Conservation (phyloP, 2,888 invertebrate species). For the Agrochola circellaris region DNA sequence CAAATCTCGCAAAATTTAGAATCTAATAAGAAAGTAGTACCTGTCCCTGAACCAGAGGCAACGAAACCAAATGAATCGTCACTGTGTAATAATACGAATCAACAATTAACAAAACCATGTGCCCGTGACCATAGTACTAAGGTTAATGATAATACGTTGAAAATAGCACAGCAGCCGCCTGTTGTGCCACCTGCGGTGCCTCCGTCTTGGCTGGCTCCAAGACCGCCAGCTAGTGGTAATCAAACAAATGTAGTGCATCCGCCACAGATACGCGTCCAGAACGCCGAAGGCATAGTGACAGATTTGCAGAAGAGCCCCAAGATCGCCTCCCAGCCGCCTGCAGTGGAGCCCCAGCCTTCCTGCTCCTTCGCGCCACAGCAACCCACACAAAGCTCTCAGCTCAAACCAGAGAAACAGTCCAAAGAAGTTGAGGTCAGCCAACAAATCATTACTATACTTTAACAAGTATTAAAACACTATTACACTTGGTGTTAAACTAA, state of each 20-base stretch:
- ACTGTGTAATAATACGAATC: slow-evolving; percentile 61
- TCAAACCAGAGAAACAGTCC: slow-evolving; percentile 82
- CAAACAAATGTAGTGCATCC: slow-evolving; percentile 72
- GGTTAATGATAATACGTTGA: slow-evolving; percentile 67
- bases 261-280: slow-evolving; percentile 83
- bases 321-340: slow-evolving; percentile 71
- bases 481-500: slow-evolving; percentile 61
- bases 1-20: slow-evolving; percentile 60
- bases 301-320: slow-evolving; percentile 74
- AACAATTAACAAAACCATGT: slow-evolving; percentile 60
- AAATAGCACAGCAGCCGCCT: slow-evolving; percentile 73
- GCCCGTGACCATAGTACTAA: slow-evolving; percentile 64
- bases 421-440: slow-evolving; percentile 90
- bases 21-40: slow-evolving; percentile 51
- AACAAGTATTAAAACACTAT: slow-evolving; percentile 63
- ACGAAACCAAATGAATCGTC: slow-evolving; percentile 57
- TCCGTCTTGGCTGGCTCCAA: slow-evolving; percentile 82
- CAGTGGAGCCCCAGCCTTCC: slow-evolving; percentile 83
- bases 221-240: slow-evolving; percentile 68
- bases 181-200: slow-evolving; percentile 85
- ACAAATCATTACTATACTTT: slow-evolving; percentile 65
- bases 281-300: slow-evolving; percentile 74
- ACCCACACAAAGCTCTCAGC: slow-evolving; percentile 75
- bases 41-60: slow-evolving; percentile 60
- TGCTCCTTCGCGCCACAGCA: slow-evolving; percentile 82